A percentile compares a stretch with the other conserved stretches of the same genome.
Conservation (phyloP, 2,113 vertebrate genomes). For the Leptobrachium leishanense region DNA sequence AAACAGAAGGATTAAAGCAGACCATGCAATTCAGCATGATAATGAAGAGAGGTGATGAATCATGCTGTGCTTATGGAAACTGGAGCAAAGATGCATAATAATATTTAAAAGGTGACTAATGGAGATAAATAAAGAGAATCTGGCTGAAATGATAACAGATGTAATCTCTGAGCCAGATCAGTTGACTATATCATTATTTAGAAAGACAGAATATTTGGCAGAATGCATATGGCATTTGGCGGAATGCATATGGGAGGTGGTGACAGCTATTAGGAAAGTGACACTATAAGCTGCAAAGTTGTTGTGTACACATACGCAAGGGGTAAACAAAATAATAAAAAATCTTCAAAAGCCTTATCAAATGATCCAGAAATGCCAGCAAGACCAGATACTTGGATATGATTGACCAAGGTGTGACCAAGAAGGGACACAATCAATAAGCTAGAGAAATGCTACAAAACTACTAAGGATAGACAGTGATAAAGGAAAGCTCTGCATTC, state of each 20-base stretch:
- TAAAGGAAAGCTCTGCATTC: too few relatives aligned
- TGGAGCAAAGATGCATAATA: slow-evolving; percentile 2
- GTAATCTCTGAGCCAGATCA: neutral
- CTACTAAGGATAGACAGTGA: too few relatives aligned
- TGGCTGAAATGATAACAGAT: neutral
- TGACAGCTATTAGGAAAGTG: neutral
- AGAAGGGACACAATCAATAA: too few relatives aligned
- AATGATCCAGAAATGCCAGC: too few relatives aligned
- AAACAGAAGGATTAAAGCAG: neutral
- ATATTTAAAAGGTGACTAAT: slow-evolving; percentile 22
- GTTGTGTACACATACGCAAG: neutral
- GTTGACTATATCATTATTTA: neutral
- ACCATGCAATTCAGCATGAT: slow-evolving; percentile 19
- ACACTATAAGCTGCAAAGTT: neutral
- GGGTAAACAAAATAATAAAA: neutral
- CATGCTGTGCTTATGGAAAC: slow-evolving; percentile 16
- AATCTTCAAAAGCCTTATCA: too few relatives aligned
- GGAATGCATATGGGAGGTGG: neutral
- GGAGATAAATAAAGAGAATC: neutral
- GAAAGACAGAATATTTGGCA: neutral
- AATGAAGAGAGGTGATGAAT: slow-evolving; percentile 18
- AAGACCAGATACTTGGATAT: too few relatives aligned
- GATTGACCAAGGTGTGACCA: too few relatives aligned
- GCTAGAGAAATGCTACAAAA: too few relatives aligned
- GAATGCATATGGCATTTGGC: neutral